Percentiles rank a stretch among this genome's conserved stretches.
Evolutionary conservation across 2,797 vertebrate species (phyloP).

Genomic region (Crenuchus spilurus): DNA sequence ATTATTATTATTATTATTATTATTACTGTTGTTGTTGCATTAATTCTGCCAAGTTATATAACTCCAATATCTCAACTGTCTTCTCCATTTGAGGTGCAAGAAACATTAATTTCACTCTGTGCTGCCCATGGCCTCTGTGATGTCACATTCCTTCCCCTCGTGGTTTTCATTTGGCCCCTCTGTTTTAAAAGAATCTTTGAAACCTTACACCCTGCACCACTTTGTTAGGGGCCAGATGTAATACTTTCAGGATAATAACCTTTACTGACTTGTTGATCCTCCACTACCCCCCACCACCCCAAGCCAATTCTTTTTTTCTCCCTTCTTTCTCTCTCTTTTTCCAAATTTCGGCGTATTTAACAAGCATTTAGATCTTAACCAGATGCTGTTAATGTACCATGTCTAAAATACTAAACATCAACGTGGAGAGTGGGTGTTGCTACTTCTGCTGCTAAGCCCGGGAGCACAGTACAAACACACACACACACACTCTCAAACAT

Average conservation of each 20-base stretch:
- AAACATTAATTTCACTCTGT: constrained; percentile 36
- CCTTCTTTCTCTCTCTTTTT: constrained; percentile 60
- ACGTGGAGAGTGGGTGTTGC: constrained; percentile 72
- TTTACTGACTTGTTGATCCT: constrained; percentile 80
- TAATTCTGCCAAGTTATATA: constrained; percentile 16
- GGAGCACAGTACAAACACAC: constrained; percentile 65
- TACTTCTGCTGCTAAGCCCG: constrained; percentile 72
- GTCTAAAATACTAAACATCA: constrained; percentile 89
- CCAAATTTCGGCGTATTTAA: constrained; percentile 83
- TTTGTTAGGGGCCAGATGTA: constrained; percentile 85
- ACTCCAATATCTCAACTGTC: constrained; percentile 26
- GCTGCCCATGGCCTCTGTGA: constrained; percentile 69
- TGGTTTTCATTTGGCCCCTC: constrained; percentile 81
- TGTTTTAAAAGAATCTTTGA: constrained; percentile 81
- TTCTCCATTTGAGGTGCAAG: constrained; percentile 51
- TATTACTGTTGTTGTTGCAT: neutral
- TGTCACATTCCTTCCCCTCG: constrained; percentile 80
- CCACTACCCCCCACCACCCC: constrained; percentile 67
- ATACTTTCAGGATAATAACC: constrained; percentile 85
- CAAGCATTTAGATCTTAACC: constrained; percentile 88
- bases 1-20: neutral
- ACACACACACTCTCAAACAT: constrained; percentile 35
- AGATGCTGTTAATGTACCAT: constrained; percentile 89
- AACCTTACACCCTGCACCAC: constrained; percentile 76
- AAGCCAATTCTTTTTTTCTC: constrained; percentile 65